A percentile compares a stretch with the other conserved stretches of the same genome.
Conservation (phyloP, 1,140 invertebrate species). For the Periplaneta americana region DNA sequence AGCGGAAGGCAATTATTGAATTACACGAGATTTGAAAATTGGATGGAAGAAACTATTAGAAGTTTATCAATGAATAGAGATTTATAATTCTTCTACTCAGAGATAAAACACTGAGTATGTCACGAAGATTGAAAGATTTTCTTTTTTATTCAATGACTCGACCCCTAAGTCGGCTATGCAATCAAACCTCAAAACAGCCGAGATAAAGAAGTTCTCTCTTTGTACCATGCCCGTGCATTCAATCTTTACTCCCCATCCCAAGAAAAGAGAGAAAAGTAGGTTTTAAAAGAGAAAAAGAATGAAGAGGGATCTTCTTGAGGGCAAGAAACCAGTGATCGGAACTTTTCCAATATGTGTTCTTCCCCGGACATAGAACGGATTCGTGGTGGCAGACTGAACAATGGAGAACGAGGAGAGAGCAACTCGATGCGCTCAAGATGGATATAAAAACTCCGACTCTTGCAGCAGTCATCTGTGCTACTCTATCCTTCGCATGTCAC, state of each 20-base stretch:
- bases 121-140: neutral
- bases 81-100: too few species aligned
- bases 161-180: neutral
- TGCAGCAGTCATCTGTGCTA: neutral
- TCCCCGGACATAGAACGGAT: neutral
- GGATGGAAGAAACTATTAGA: too few species aligned
- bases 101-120: neutral
- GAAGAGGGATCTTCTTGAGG: neutral
- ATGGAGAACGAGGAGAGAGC: neutral
- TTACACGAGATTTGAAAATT: too few species aligned
- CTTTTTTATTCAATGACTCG: neutral
- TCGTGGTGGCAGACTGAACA: neutral
- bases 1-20: too few species aligned
- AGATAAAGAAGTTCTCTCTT: neutral
- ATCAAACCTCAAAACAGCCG: neutral
- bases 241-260: neutral
- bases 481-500: too few species aligned
- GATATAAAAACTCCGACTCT: neutral
- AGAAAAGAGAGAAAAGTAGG: neutral
- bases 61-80: too few species aligned
- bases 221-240: neutral
- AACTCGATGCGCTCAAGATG: neutral
- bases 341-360: neutral
- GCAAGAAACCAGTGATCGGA: neutral
- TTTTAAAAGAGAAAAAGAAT: neutral